Evolutionary conservation across 2,888 invertebrate species (phyloP), one percentile per base, ranked within the genome.

Genomic region (Drosophila quasianomalipes): DNA sequence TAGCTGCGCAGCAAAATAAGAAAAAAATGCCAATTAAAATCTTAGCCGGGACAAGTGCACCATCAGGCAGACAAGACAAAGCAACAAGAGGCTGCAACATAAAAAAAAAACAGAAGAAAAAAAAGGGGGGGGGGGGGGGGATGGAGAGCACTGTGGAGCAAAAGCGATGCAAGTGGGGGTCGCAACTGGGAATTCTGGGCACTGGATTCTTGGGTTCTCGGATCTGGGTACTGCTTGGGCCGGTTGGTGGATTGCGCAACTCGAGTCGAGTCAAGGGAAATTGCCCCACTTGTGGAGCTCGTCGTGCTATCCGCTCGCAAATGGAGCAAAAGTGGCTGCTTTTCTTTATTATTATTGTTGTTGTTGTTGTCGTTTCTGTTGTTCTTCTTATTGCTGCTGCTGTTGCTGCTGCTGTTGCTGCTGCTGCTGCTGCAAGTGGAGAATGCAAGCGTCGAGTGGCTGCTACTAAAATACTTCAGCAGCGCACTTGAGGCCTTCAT

Each of bases 21-120:
- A 83, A 87, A 91, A 91, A 91, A 88, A 85, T 91, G 92, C 91
- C 91, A 92, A 92, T 92, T 92, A 91, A 92, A 91, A 91, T 91
- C 91, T 92, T 91, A 86, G 89, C 83, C 80, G 78, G 80, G 70
- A 85, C 89, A 89, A 86, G 89, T 90, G 85, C 85, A 88, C 69
- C 78, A 83, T 74, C 76, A 82, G 82, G 65, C 79, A 63, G 60
- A 62, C 67, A 68, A 61, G 79, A 31, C 52, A 74, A 51, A 66
- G 33, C 65, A 60, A 54, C 31, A 39, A 22, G 35, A 59, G 57
- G 44, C n/a, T 31, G 26, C 52, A 30, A 49, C 30, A 33, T 37
- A 30, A 10, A 26, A 14, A 33, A 10, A 6, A 35, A 14, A 55
- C n/a, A 22, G 41, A 19, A 31, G 28, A 16, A 7, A 16, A 9